A percentile compares a stretch with the other conserved stretches of the same genome.
Evolutionary conservation across 2,797 vertebrate genomes (phyloP).

Genomic region (Danio albolineatus): DNA sequence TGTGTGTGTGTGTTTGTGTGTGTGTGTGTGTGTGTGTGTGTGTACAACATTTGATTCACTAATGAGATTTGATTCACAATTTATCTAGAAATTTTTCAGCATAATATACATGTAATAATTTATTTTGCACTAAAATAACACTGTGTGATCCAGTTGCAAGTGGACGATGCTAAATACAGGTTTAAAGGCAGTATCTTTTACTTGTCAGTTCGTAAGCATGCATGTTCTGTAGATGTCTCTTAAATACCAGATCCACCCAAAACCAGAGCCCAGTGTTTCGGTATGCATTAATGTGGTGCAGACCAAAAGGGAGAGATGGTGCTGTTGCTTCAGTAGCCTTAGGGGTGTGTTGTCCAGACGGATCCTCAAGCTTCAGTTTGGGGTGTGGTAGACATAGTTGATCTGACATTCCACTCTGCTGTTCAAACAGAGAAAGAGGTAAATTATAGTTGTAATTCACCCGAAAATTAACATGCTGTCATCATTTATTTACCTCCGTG

Average conservation of each 20-base stretch:
- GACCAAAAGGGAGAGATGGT: not conserved
- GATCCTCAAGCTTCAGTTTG: slow-evolving; percentile 24
- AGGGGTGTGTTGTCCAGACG: slow-evolving; percentile 38
- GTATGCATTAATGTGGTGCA: not conserved
- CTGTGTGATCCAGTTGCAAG: no score
- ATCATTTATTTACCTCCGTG: not conserved
- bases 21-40: no score
- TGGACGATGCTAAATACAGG: no score
- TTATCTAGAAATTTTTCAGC: no score
- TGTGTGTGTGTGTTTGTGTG: no score
- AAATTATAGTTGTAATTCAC: not conserved
- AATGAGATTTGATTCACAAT: no score
- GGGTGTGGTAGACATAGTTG: slow-evolving; percentile 27
- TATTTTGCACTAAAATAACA: no score
- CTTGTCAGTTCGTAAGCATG: not conserved
- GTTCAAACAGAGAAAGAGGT: not conserved
- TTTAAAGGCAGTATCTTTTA: not conserved
- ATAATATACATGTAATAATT: no score
- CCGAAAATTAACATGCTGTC: not conserved
- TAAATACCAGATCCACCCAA: not conserved
- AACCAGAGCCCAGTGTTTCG: not conserved
- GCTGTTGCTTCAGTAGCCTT: slow-evolving; percentile 23
- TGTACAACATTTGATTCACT: no score
- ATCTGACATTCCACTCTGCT: slow-evolving; percentile 28
- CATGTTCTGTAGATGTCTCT: not conserved